phyloP scores from a whole-genome alignment of 92 coral and sea anemone species.

The Porites cylindrica region DNA sequence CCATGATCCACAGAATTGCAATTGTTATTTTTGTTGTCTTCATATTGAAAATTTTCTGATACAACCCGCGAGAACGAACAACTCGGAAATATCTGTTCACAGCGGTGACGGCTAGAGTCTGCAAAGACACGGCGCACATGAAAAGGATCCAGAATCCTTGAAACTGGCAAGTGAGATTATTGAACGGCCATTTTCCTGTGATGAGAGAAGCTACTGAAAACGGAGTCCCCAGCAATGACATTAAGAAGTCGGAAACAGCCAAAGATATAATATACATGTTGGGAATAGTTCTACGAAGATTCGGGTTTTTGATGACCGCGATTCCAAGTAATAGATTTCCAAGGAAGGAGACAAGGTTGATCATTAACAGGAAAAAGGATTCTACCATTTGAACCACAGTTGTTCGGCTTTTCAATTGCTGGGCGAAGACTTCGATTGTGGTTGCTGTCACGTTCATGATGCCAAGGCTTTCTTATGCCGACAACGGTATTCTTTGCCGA shows the following conservation, averaged over 20 bases:
- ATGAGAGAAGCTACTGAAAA: constrained; percentile 57
- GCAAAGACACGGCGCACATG: constrained; percentile 74
- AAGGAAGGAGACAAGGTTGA: constrained; percentile 57
- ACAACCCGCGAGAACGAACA: constrained; percentile 60
- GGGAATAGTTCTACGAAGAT: constrained; percentile 69
- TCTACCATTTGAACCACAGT: constrained; percentile 31
- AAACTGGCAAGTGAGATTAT: constrained; percentile 61
- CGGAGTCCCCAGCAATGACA: constrained; percentile 71
- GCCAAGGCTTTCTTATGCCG: no score
- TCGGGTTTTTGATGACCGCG: constrained; percentile 68
- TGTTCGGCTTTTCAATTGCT: constrained; percentile 42
- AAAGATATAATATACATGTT: constrained; percentile 74
- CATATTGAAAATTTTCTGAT: constrained; percentile 67
- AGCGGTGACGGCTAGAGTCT: constrained; percentile 80
- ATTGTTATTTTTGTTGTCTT: constrained; percentile 73
- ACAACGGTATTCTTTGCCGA: no score
- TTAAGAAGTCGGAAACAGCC: constrained; percentile 76
- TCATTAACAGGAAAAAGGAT: constrained; percentile 62
- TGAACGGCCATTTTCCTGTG: constrained; percentile 64
- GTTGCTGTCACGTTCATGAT: constrained; percentile 28
- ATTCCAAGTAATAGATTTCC: constrained; percentile 74
- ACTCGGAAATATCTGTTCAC: constrained; percentile 70
- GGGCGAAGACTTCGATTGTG: constrained; percentile 31
- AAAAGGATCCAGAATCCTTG: constrained; percentile 78
- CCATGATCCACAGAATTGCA: constrained; percentile 67